Evolutionary conservation across 2,888 invertebrate species (phyloP), one percentile per base, ranked within the genome.

Genomic region (Diploptera punctata): DNA sequence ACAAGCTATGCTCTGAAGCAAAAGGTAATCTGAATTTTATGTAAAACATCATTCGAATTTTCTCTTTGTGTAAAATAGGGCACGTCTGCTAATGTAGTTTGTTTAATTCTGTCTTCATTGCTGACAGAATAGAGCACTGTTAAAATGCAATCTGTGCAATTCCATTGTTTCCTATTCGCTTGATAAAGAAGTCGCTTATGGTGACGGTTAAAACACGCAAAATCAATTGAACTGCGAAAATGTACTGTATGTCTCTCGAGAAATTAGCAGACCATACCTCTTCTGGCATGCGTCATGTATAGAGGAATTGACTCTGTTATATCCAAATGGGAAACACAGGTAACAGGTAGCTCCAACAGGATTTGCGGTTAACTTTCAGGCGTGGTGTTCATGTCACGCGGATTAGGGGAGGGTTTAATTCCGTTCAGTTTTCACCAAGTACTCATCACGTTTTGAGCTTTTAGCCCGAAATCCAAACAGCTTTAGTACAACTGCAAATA

Each of bases 401-500:
- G 52, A 52, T 52, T 52, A 52, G n/a, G n/a, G n/a, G n/a, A 52
- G 4, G 47, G 9, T 47, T 9, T 52, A 52, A 52, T 52, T 18
- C 52, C 52, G 21, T 52, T 19, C 52, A 52, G 52, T 47, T 47
- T 47, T 47, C 47, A 47, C 47, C 47, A 47, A 47, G 47, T 52
- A 18, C n/a, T 52, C 18, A 52, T 52, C 52, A 18, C 52, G 21
- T 52, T 52, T n/a, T 52, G 19, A 21, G 52, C 52, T 52, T 52
- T 52, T 52, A 52, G 21, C 52, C 52, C 3, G 21, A 52, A 19
- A 52, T 52, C 52, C 52, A 21, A 33, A 18, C 19, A 21, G 52
- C 47, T 52, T 52, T 52, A 21, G 18, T 2, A 19, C n/a, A 52
- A 5, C 52, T 18, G 52, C 7, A 21, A 19, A 21, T 52, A 52